Conservation (phyloP, 2,888 invertebrate species). For the Fissipunctia ypsillon region DNA sequence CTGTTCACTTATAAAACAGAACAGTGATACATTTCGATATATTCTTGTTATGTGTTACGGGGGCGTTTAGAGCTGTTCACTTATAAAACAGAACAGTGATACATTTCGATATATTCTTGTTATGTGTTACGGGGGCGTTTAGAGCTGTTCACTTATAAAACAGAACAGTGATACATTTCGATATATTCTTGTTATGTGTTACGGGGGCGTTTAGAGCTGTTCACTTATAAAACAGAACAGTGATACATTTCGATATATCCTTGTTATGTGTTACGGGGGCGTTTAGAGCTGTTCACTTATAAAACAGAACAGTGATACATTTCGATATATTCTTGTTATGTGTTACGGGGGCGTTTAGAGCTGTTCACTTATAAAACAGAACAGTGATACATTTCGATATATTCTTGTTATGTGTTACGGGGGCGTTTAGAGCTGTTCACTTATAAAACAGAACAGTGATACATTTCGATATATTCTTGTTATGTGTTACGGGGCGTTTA, state of each 20-base stretch:
- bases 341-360: slow-evolving; percentile 34
- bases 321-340: slow-evolving; percentile 38
- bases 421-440: slow-evolving; percentile 26
- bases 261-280: slow-evolving; percentile 44
- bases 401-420: slow-evolving; percentile 48
- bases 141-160: slow-evolving; percentile 17
- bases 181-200: slow-evolving; percentile 46
- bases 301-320: slow-evolving; percentile 1
- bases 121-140: slow-evolving; percentile 44
- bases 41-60: slow-evolving; percentile 48
- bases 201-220: slow-evolving; percentile 25
- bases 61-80: slow-evolving; percentile 26
- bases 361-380: slow-evolving; percentile 14
- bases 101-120: slow-evolving; percentile 23
- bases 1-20: slow-evolving; percentile 14
- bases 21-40: slow-evolving; percentile 1
- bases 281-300: slow-evolving; percentile 28
- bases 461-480: slow-evolving; percentile 23
- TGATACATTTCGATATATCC: slow-evolving; percentile 7
- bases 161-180: not conserved
- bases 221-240: slow-evolving; percentile 9
- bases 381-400: slow-evolving; percentile 1
- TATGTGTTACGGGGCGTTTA: slow-evolving; percentile 44
- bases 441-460: slow-evolving; percentile 5
- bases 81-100: slow-evolving; percentile 5